A percentile compares a stretch with the other conserved stretches of the same genome.
Conservation (phyloP, 2,888 invertebrate genomes). For the Agonopterix alstromeriana region DNA sequence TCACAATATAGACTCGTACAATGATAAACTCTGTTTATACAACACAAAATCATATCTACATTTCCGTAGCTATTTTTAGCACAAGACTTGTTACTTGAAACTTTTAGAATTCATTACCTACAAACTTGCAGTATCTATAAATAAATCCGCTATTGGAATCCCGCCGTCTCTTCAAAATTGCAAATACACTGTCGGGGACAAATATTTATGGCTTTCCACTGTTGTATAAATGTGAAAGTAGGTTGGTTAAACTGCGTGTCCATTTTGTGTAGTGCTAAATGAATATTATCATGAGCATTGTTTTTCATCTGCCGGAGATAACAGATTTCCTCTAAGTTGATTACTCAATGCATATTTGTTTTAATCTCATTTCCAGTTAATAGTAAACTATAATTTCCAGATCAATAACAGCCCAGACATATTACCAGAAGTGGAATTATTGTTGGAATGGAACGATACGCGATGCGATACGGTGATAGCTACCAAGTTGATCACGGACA, state of each 20-base stretch:
- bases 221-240: slow-evolving; percentile 12
- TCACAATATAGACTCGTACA: slow-evolving; percentile 8
- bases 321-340: no score
- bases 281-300: no score
- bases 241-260: not conserved
- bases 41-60: slow-evolving; percentile 44
- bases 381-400: slow-evolving; percentile 52
- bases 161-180: slow-evolving; percentile 9
- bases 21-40: slow-evolving; percentile 41
- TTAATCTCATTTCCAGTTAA: slow-evolving; percentile 2
- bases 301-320: no score
- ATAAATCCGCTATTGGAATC: slow-evolving; percentile 2
- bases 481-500: slow-evolving; percentile 90
- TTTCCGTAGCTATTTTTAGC: slow-evolving; percentile 49
- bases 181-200: slow-evolving; percentile 8
- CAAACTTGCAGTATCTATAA: not conserved
- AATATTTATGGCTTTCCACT: slow-evolving; percentile 12
- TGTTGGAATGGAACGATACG: slow-evolving; percentile 89
- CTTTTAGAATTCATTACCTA: slow-evolving; percentile 8
- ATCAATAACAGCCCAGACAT: slow-evolving; percentile 82
- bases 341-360: no score
- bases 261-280: no score
- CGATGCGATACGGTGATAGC: slow-evolving; percentile 89
- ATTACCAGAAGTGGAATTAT: slow-evolving; percentile 84
- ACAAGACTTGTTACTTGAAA: slow-evolving; percentile 25